A percentile compares a stretch with the other conserved stretches of the same genome.
Conservation (phyloP, 2,113 vertebrate species). For the Leptosomus discolor region DNA sequence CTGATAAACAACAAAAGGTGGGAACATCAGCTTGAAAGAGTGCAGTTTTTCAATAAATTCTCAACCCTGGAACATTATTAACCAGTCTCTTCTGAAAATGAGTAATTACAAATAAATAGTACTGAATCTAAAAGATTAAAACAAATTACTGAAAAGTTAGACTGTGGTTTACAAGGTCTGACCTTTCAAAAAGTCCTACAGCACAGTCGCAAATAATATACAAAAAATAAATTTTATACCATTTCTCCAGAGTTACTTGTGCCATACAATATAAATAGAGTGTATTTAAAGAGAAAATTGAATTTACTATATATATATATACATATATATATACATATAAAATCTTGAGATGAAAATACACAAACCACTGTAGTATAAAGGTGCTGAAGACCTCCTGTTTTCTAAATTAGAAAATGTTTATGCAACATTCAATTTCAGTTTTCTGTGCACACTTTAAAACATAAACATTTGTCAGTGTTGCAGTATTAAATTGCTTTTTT, state of each 20-base stretch:
- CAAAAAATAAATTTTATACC: neutral
- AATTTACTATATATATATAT: neutral
- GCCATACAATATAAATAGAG: neutral
- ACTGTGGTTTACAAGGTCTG: neutral
- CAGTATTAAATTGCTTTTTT: neutral
- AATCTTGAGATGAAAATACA: neutral
- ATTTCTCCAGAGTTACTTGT: neutral
- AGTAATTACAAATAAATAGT: neutral
- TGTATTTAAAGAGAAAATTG: neutral
- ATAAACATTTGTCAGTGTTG: neutral
- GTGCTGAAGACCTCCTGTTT: neutral
- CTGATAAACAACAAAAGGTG: neutral
- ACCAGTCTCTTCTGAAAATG: neutral
- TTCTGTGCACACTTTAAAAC: neutral
- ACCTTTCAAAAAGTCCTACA: neutral
- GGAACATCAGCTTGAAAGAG: neutral
- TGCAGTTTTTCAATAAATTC: neutral
- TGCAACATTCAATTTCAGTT: neutral
- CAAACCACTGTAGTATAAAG: neutral
- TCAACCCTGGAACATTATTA: neutral
- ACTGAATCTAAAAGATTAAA: neutral
- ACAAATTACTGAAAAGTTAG: neutral
- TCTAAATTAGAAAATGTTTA: neutral
- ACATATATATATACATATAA: no score
- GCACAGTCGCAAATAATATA: neutral